Evolutionary conservation across 1,140 invertebrate species (phyloP).

Genomic region (Chironomus tepperi): DNA sequence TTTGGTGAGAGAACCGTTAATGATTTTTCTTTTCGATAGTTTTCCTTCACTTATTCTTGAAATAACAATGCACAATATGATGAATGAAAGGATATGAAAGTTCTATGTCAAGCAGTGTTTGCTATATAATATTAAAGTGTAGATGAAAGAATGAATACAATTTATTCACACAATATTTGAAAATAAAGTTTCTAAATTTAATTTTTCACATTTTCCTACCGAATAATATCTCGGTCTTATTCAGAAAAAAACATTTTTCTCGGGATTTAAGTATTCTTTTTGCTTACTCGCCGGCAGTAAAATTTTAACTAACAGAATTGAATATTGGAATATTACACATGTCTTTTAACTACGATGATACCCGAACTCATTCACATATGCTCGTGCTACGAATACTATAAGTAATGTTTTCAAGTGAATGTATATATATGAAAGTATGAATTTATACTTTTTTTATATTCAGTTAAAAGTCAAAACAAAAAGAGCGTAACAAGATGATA

Average conservation of each 20-base stretch:
- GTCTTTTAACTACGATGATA: background rate
- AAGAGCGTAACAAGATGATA: background rate
- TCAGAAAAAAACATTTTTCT: background rate
- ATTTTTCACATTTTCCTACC: background rate
- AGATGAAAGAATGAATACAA: background rate
- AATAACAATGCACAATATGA: too few relatives aligned
- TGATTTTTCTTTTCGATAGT: too few relatives aligned
- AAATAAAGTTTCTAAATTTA: slow-evolving; percentile 15
- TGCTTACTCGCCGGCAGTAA: slow-evolving; percentile 11
- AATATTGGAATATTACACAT: slow-evolving; percentile 1
- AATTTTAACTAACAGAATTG: slow-evolving; percentile 8
- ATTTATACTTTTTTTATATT: background rate
- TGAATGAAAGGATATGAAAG: too few relatives aligned
- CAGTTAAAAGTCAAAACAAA: background rate
- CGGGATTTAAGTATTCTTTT: background rate
- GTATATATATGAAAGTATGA: too few relatives aligned
- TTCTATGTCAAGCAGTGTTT: too few relatives aligned
- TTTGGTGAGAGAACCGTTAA: too few relatives aligned
- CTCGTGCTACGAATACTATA: background rate
- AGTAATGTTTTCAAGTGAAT: background rate
- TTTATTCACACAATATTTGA: slow-evolving; percentile 9
- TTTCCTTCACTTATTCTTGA: too few relatives aligned
- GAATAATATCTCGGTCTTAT: background rate
- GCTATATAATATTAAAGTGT: background rate
- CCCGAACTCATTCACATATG: background rate